Evolutionary conservation across 2,797 vertebrate genomes (phyloP).

Genomic region (Mormyrus proboscirostris): DNA sequence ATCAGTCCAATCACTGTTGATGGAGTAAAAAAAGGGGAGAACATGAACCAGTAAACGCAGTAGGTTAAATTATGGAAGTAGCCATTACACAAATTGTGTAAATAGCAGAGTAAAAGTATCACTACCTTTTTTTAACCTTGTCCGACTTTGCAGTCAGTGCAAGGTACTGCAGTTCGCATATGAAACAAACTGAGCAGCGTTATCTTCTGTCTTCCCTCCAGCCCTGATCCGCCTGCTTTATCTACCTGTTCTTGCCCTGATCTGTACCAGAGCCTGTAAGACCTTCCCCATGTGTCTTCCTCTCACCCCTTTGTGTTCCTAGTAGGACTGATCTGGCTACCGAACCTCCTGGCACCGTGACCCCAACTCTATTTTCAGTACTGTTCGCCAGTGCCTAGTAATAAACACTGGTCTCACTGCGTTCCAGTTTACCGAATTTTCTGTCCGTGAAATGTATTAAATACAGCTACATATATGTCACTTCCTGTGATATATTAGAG

Average conservation of each 20-base stretch:
- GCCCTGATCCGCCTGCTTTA: not conserved
- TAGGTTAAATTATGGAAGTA: not conserved
- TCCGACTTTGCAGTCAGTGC: too few relatives aligned
- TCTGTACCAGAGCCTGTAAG: not conserved
- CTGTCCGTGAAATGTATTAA: not conserved
- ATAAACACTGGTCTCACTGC: not conserved
- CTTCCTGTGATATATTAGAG: not conserved
- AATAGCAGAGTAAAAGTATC: not conserved
- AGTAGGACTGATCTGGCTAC: not conserved
- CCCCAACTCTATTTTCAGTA: not conserved
- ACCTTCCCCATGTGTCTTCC: not conserved
- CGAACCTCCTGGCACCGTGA: not conserved
- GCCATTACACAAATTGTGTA: not conserved
- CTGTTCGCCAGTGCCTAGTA: not conserved
- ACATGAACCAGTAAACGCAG: not conserved
- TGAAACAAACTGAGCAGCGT: not conserved
- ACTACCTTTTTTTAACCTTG: too few relatives aligned
- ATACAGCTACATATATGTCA: not conserved
- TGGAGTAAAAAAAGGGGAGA: not conserved
- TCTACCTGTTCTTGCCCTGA: not conserved
- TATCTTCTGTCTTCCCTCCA: not conserved
- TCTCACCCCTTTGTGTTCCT: not conserved
- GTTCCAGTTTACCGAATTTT: not conserved
- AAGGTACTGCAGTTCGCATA: not conserved
- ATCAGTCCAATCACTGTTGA: not conserved